Percentiles rank a stretch among this genome's conserved stretches.
These are phyloP conservation scores for Nannospalax galili DNA, from an alignment of 2,113 vertebrate species.

Conservation along the genomic window DNA sequence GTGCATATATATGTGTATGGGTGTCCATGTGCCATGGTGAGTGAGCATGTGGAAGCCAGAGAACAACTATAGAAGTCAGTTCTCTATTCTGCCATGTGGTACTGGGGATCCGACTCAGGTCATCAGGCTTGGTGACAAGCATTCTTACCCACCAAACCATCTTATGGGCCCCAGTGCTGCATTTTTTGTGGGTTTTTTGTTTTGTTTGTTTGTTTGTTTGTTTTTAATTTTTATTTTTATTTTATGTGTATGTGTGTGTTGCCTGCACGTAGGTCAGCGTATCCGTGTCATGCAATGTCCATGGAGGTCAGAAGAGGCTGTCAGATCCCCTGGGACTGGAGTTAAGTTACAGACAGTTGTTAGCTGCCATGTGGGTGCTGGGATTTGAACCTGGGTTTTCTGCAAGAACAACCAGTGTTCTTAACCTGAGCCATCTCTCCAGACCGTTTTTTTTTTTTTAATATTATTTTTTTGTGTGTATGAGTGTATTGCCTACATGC, in stretches of 20 bases:
- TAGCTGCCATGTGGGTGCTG: neutral
- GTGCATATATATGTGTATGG: neutral
- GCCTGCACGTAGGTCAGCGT: too few relatives aligned
- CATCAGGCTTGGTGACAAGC: neutral
- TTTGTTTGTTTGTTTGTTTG: neutral
- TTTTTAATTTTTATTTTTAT: neutral
- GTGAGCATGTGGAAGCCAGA: neutral
- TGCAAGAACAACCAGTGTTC: neutral
- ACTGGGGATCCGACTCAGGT: neutral
- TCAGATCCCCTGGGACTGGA: too few relatives aligned
- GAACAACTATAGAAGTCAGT: neutral
- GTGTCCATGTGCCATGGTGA: neutral
- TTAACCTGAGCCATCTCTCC: neutral
- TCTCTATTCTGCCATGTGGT: neutral
- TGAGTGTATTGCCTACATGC: too few relatives aligned
- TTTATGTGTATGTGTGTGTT: neutral
- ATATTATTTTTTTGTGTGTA: too few relatives aligned
- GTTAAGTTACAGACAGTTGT: too few relatives aligned
- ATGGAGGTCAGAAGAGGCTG: neutral
- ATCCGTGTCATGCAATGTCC: too few relatives aligned
- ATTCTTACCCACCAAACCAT: neutral
- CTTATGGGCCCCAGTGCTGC: neutral
- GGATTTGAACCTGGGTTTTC: neutral
- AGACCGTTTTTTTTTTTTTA: too few relatives aligned
- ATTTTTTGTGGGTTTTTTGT: neutral